phyloP scores from a whole-genome alignment of 2,113 vertebrate genomes.

The Dendrocopos noguchii region DNA sequence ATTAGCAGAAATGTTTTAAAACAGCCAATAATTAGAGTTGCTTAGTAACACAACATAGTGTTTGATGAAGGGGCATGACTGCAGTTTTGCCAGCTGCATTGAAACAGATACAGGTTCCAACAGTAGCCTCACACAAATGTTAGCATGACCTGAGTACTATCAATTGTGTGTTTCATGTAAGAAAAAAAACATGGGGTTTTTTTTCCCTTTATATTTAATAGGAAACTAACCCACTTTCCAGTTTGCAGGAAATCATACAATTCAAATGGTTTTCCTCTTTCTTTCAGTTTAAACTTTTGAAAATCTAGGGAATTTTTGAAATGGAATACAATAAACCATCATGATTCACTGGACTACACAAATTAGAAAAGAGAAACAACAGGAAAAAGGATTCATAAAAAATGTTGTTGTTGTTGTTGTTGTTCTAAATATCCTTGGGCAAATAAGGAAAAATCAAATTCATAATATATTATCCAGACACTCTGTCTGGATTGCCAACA shows the following conservation, averaged over 20 bases:
- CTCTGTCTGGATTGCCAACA: background rate
- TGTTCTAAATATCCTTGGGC: background rate
- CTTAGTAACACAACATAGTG: background rate
- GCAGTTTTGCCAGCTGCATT: background rate
- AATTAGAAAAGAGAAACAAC: background rate
- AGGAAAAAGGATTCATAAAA: background rate
- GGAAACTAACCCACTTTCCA: background rate
- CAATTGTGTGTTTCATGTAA: background rate
- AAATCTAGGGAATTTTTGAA: background rate
- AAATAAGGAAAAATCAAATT: background rate
- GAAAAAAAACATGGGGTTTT: background rate
- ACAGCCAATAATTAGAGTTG: background rate
- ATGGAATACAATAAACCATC: background rate
- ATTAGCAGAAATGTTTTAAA: conserved; percentile 39
- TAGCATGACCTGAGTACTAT: background rate
- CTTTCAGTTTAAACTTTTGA: background rate
- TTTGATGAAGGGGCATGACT: background rate
- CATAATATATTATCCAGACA: background rate
- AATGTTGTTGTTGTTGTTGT: too few relatives aligned
- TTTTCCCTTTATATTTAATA: background rate
- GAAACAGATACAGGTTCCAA: background rate
- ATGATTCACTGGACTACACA: background rate
- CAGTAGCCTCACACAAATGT: background rate
- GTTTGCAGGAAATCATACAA: background rate
- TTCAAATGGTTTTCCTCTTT: background rate